phyloP scores from a whole-genome alignment of 2,113 vertebrate genomes.

The Pollimyrus isidori region DNA sequence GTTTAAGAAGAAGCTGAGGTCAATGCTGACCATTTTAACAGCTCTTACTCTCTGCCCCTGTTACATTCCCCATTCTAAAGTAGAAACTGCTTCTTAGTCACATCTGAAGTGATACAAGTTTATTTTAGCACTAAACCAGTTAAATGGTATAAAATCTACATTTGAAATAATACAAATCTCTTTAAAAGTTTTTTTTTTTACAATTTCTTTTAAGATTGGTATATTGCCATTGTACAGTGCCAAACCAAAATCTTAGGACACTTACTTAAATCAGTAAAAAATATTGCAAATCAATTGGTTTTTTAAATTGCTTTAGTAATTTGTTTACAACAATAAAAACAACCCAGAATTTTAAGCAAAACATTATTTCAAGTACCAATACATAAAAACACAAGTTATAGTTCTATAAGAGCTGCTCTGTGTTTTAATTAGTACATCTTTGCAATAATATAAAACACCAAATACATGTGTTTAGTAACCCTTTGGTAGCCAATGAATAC shows the following conservation, averaged over 20 bases:
- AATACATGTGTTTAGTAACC: neutral
- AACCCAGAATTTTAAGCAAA: neutral
- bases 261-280: neutral
- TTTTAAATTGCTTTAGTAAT: neutral
- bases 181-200: neutral
- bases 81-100: conserved; percentile 63
- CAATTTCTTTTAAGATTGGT: neutral
- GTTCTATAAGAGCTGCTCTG: neutral
- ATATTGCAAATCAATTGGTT: neutral
- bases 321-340: neutral
- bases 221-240: neutral
- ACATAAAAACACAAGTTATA: neutral
- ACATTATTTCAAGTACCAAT: neutral
- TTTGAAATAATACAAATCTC: neutral
- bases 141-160: neutral
- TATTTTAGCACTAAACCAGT: neutral
- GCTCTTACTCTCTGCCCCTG: conserved; percentile 67
- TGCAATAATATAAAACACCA: neutral
- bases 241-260: neutral
- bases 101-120: neutral
- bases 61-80: conserved; percentile 63
- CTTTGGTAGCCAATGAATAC: neutral
- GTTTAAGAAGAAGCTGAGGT: conserved; percentile 68
- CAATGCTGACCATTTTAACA: conserved; percentile 48
- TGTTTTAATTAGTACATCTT: neutral